Evolutionary conservation across 2,113 vertebrate species (phyloP).

Genomic region (Ictalurus furcatus): DNA sequence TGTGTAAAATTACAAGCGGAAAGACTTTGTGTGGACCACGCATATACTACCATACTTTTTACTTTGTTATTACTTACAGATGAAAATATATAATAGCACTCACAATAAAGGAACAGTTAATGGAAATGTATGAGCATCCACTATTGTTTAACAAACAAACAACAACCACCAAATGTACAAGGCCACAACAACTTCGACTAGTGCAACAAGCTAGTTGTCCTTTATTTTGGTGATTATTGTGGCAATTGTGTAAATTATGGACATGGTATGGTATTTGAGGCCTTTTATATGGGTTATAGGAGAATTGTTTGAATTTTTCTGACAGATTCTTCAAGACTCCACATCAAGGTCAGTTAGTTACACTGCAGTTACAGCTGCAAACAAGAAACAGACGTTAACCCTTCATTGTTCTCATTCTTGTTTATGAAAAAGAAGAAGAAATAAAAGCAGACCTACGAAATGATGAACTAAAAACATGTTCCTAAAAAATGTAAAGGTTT

Average conservation of each 20-base stretch:
- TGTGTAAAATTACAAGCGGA: not conserved
- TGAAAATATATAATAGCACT: not conserved
- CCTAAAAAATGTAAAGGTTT: not conserved
- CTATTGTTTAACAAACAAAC: not conserved
- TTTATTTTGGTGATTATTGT: not conserved
- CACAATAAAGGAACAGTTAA: not conserved
- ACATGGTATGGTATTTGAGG: not conserved
- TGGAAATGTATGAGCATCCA: not conserved
- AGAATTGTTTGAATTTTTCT: not conserved
- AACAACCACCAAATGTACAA: not conserved
- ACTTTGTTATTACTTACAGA: not conserved
- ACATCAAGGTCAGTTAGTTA: not conserved
- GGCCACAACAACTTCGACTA: not conserved
- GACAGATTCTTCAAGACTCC: not conserved
- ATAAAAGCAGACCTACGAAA: not conserved
- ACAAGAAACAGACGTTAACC: not conserved
- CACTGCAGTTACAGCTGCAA: not conserved
- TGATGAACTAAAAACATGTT: not conserved
- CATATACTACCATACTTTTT: not conserved
- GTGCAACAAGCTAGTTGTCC: not conserved
- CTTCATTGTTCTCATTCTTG: not conserved
- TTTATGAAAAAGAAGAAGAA: not conserved
- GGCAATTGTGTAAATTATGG: not conserved
- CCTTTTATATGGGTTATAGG: not conserved
- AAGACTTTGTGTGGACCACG: not conserved